Base-by-base conservation (phyloP, 2,888 invertebrate species). In the Cerastis rubricosa region DNA sequence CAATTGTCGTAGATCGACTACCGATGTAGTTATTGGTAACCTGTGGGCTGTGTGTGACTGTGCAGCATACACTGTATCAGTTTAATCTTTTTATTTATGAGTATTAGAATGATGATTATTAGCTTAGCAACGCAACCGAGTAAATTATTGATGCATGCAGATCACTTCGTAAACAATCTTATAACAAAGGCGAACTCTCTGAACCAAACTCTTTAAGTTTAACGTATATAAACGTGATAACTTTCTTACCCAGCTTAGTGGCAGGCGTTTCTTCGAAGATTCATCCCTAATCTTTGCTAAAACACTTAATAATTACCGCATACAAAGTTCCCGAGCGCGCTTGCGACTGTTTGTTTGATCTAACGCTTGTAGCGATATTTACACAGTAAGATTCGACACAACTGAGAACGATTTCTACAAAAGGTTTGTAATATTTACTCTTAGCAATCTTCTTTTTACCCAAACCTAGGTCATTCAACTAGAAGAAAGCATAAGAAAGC, bases 1-100 rank as follows among this genome's bases (percentile, higher is more conserved):
- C 78, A 67, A 78, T 81, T 71, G 66, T 49, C 66, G 64, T 72
- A 74, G 74, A 85, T 84, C 76, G 76, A 67, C 67, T 73, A 45
- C 54, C 63, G 40, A 73, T 81, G 71, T 68, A 71, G 54, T 66
- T 67, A 74, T 67, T 76, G 72, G 12, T 51, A 69, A 45, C 57
- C 45, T 49, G 47, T 57, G 29, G 45, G 25, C 45, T 49, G 47
- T 57, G 29, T 49, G 25, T 51, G 51, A 40, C 12, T 12, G 12
- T 12, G 22, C 29, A 6, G 49, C 17, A 35, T 49, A 47, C 7
- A 3, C 22, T 66, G 51, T 40, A 45, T 69, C 51, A 17, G 29
- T 69, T 59, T 29, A 17, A 68, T 49, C 49, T 22, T 54, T 51
- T 17, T 76, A 67, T 67, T 29, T 45, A 61, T 17, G 25, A 35